These are phyloP conservation scores for Tetrax tetrax DNA, from an alignment of 2,113 vertebrate genomes.

Conservation along the genomic window DNA sequence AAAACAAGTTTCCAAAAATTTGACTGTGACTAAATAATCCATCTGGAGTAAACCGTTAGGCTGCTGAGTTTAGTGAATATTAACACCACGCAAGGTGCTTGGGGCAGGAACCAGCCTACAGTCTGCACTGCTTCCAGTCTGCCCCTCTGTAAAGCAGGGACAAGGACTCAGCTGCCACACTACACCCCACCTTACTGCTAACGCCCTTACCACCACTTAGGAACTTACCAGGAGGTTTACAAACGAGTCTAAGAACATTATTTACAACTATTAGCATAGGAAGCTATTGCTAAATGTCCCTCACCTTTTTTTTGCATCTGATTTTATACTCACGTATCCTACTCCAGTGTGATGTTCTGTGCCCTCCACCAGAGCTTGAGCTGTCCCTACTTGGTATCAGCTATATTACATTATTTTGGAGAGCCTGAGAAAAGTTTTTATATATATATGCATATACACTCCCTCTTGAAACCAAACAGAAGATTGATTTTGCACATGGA, in stretches of 20 bases:
- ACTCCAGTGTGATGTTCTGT: rapidly evolving
- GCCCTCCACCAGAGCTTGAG: neutral
- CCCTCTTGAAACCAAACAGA: neutral
- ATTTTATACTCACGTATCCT: neutral
- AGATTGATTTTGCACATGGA: neutral
- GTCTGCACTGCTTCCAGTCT: neutral
- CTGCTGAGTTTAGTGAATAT: neutral
- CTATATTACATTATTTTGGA: neutral
- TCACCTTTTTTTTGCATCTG: neutral
- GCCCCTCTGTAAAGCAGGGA: rapidly evolving
- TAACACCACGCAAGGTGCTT: neutral
- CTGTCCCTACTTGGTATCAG: neutral
- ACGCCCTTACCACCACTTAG: neutral
- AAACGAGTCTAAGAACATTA: neutral
- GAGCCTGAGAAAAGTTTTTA: neutral
- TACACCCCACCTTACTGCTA: neutral
- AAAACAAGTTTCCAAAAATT: neutral
- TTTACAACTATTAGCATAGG: neutral
- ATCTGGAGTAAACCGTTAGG: neutral
- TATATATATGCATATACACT: rapidly evolving
- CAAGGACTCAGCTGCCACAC: neutral
- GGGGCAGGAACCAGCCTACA: neutral
- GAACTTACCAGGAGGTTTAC: neutral
- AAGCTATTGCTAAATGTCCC: neutral
- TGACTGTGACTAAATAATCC: neutral